Evolutionary conservation across 2,113 vertebrate species (phyloP).

Genomic region (Hippolais icterina): DNA sequence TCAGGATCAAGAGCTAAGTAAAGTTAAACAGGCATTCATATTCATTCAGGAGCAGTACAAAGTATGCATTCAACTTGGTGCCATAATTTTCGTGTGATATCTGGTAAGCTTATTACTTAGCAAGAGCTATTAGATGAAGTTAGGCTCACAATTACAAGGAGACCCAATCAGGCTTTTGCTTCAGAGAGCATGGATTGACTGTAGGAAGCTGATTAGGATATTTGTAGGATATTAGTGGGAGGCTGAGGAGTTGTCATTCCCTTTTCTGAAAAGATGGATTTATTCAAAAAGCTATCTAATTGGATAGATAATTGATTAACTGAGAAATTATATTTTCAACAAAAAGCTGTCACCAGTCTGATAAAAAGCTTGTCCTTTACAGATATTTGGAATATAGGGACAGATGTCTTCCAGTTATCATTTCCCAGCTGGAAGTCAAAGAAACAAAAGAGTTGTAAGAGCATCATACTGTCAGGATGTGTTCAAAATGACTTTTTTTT

Average conservation of each 20-base stretch:
- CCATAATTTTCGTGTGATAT: constrained; percentile 28
- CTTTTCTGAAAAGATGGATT: constrained; percentile 10
- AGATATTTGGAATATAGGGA: constrained; percentile 47
- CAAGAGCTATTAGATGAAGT: constrained; percentile 57
- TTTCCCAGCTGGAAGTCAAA: constrained; percentile 55
- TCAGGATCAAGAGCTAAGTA: constrained; percentile 52
- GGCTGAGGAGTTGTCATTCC: constrained; percentile 9
- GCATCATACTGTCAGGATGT: background rate
- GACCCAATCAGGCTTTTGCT: constrained; percentile 39
- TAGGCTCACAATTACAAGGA: constrained; percentile 44
- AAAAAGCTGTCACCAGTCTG: constrained; percentile 43
- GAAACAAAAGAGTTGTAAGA: constrained; percentile 9
- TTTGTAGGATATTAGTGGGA: constrained; percentile 55
- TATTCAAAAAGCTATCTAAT: constrained; percentile 57
- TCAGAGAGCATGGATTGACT: constrained; percentile 1
- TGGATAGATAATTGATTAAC: constrained; percentile 67
- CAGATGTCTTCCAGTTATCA: constrained; percentile 57
- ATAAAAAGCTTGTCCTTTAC: constrained; percentile 64
- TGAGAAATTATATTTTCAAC: constrained; percentile 62
- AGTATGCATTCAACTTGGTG: constrained; percentile 46
- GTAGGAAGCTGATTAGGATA: constrained; percentile 58
- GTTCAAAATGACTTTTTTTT: constrained; percentile 10
- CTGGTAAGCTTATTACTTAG: constrained; percentile 65
- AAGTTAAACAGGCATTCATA: constrained; percentile 56
- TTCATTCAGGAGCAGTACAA: constrained; percentile 46